phyloP scores from a whole-genome alignment of 2,113 vertebrate species.

The Theropithecus gelada region DNA sequence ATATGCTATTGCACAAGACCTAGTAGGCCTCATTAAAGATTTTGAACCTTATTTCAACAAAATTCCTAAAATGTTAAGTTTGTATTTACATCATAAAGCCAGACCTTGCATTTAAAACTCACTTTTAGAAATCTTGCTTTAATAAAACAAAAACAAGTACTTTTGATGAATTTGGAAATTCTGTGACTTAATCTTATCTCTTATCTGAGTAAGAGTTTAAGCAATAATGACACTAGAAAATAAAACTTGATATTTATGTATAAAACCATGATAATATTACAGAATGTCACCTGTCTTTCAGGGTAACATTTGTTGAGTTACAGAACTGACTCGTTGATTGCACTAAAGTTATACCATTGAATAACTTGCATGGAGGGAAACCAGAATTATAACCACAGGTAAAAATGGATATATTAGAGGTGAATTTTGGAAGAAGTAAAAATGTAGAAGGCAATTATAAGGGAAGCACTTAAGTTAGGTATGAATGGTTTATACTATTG shows the following conservation, averaged over 20 bases:
- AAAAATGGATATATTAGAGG: conserved; percentile 44
- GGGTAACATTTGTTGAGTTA: not conserved
- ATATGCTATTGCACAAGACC: not conserved
- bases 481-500: conserved; percentile 79
- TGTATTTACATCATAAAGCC: not conserved
- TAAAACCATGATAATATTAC: not conserved
- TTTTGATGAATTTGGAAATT: not conserved
- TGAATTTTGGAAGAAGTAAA: conserved; percentile 68
- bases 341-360: conserved; percentile 12
- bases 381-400: conserved; percentile 37
- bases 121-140: not conserved
- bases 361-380: not conserved
- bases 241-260: not conserved
- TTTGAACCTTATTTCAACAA: not conserved
- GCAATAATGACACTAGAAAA: not conserved
- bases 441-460: conserved; percentile 57
- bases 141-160: not conserved
- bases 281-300: not conserved
- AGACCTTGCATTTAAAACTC: not conserved
- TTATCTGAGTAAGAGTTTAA: not conserved
- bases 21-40: not conserved
- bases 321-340: not conserved
- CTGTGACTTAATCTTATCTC: not conserved
- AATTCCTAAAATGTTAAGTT: not conserved
- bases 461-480: conserved; percentile 63